Evolutionary conservation across 2,888 invertebrate species (phyloP).

Genomic region (Patella caerulea): DNA sequence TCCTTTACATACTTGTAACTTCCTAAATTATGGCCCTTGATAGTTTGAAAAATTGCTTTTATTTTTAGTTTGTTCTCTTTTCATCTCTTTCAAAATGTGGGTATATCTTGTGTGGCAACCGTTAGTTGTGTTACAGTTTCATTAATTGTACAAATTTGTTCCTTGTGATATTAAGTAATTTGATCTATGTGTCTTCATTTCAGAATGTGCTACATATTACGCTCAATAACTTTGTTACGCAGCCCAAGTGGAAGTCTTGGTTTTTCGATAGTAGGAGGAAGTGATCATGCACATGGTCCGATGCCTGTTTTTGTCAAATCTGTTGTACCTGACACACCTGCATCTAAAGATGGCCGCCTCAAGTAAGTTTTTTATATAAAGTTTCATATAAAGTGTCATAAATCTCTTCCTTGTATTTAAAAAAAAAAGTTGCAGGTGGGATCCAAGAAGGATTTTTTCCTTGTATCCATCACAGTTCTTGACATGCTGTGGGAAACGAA

Average conservation of each 20-base stretch:
- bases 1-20: neutral
- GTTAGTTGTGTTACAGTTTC: neutral
- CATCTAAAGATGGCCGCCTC: constrained; percentile 68
- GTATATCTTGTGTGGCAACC: neutral
- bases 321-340: constrained; percentile 72
- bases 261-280: constrained; percentile 74
- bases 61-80: too few species aligned
- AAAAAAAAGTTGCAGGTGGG: too few species aligned
- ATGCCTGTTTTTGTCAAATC: constrained; percentile 73
- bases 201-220: constrained; percentile 70
- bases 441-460: too few species aligned
- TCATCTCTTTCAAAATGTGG: too few species aligned
- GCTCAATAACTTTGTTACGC: constrained; percentile 70
- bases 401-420: too few species aligned
- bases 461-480: too few species aligned
- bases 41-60: too few species aligned
- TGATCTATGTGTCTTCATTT: constrained; percentile 10
- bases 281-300: constrained; percentile 70
- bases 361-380: constrained; percentile 48
- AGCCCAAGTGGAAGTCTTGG: constrained; percentile 71
- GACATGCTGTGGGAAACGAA: too few species aligned
- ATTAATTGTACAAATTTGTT: neutral
- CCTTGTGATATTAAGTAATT: too few species aligned
- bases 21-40: neutral
- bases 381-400: too few species aligned